Evolutionary conservation across 30 jellyfish, hydroid and myxozoan genomes (phyloP).

Genomic region (Hydractinia echinata): DNA sequence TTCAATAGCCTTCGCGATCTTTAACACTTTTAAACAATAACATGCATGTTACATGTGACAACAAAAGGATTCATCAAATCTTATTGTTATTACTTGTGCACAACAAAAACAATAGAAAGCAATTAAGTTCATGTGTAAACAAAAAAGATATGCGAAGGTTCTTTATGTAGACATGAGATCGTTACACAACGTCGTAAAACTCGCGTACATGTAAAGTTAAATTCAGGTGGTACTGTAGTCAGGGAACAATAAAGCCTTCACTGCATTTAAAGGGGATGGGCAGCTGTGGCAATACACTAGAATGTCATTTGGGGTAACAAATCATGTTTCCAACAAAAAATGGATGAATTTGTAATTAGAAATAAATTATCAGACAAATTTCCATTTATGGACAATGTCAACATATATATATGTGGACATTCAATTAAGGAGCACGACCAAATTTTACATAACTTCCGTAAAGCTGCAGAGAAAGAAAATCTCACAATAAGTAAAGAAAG

Average conservation of each 20-base stretch:
- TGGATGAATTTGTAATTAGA: constrained; percentile 4
- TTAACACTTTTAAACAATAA: too few species aligned
- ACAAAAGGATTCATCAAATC: too few species aligned
- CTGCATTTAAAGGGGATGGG: constrained; percentile 47
- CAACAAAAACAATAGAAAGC: too few species aligned
- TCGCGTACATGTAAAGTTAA: too few species aligned
- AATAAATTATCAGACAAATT: constrained; percentile 29
- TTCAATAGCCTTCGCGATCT: too few species aligned
- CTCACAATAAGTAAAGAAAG: constrained; percentile 28
- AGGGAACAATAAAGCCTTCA: constrained; percentile 15
- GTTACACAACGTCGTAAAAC: too few species aligned
- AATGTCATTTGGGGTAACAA: constrained; percentile 44
- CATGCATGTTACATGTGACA: too few species aligned
- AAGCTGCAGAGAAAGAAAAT: constrained; percentile 47
- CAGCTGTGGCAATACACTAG: constrained; percentile 36
- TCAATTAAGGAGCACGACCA: constrained; percentile 33
- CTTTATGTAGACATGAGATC: too few species aligned
- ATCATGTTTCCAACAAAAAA: constrained; percentile 38
- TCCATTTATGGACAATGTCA: constrained; percentile 44
- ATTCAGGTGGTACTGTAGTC: too few species aligned
- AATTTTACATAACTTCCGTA: constrained; percentile 40
- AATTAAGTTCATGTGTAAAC: too few species aligned
- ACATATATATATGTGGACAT: constrained; percentile 50
- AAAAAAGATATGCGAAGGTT: too few species aligned
- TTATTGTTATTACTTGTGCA: too few species aligned